Conservation (phyloP, 1,140 invertebrate species). For the Tetragonula clypearis region DNA sequence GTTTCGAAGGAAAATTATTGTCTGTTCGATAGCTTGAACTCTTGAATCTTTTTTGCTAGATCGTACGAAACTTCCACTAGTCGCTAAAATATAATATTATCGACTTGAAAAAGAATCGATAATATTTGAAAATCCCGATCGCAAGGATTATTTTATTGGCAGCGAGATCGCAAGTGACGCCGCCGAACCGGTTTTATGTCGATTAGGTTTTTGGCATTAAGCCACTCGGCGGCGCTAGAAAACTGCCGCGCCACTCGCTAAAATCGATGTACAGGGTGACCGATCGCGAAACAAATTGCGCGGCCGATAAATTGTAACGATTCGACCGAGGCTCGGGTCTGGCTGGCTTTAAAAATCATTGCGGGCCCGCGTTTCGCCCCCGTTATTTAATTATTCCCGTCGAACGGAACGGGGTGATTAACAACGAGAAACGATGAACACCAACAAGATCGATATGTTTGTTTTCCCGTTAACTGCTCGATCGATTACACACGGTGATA, state of each 20-base stretch:
- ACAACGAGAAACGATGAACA: neutral
- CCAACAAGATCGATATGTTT: neutral
- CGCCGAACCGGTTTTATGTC: neutral
- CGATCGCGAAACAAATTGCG: slow-evolving; percentile 23
- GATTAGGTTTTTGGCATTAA: slow-evolving; percentile 18
- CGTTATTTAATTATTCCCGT: slow-evolving; percentile 1
- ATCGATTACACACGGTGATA: neutral
- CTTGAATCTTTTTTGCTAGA: too few species aligned
- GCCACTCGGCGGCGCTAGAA: neutral
- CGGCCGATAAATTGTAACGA: slow-evolving; percentile 5
- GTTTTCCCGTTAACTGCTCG: neutral
- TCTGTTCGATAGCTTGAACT: too few species aligned
- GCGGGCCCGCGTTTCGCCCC: neutral
- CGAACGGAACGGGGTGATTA: neutral
- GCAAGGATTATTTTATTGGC: neutral
- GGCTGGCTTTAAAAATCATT: slow-evolving; percentile 27
- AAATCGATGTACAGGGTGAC: slow-evolving; percentile 10
- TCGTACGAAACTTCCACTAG: neutral
- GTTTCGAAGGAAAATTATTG: too few species aligned
- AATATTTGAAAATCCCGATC: neutral
- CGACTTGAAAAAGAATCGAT: neutral
- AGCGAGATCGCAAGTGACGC: neutral
- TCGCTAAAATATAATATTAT: neutral
- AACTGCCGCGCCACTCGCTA: neutral
- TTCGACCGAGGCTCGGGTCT: neutral